phyloP scores from a whole-genome alignment of 2,113 vertebrate genomes.

The Callocephalon fimbriatum region DNA sequence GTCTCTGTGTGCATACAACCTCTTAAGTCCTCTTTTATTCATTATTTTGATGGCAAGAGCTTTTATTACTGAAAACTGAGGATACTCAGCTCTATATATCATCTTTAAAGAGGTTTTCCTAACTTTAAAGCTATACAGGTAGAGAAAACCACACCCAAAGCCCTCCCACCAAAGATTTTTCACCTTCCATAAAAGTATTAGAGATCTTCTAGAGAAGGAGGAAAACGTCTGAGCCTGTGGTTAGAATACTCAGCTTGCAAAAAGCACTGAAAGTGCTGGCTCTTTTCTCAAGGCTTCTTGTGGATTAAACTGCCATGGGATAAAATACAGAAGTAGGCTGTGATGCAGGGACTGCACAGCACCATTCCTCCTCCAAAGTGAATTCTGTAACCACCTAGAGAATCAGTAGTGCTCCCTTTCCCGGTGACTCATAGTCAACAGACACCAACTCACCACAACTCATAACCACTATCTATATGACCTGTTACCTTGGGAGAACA shows the following conservation, averaged over 20 bases:
- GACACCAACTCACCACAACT: no score
- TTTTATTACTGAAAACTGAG: neutral
- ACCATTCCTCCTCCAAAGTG: neutral
- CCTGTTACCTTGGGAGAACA: neutral
- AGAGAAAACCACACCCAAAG: neutral
- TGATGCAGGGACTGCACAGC: neutral
- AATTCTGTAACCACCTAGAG: neutral
- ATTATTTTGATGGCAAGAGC: neutral
- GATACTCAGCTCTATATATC: neutral
- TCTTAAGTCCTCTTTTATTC: neutral
- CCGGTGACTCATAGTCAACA: neutral
- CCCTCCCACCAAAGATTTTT: neutral
- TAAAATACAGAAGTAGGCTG: neutral
- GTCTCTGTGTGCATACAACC: neutral
- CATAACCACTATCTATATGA: neutral
- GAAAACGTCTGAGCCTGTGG: neutral
- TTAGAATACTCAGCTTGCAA: neutral
- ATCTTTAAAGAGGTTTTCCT: neutral
- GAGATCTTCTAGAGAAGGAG: neutral
- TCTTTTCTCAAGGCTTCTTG: neutral
- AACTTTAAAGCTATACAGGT: neutral
- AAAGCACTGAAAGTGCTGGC: neutral
- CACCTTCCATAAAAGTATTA: neutral
- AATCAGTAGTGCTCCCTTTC: neutral
- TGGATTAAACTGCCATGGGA: neutral